Conservation (phyloP, 2,113 vertebrate genomes). For the Macaca nemestrina region DNA sequence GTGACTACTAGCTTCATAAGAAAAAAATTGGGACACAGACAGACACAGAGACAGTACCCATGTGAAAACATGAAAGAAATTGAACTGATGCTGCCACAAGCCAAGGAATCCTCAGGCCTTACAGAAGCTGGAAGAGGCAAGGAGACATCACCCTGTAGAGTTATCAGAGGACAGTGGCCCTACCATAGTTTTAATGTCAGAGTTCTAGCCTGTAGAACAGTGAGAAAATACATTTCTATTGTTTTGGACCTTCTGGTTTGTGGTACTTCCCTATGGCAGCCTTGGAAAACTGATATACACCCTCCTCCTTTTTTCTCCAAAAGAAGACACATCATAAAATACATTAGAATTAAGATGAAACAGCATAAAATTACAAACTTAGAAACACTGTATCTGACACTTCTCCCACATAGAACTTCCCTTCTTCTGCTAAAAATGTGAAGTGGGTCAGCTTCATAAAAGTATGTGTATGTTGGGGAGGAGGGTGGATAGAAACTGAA, state of each 20-base stretch:
- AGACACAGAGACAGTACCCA: accelerated
- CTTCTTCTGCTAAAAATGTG: not conserved
- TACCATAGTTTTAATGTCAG: not conserved
- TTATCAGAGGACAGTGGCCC: not conserved
- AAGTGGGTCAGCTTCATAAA: not conserved
- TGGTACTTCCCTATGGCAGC: not conserved
- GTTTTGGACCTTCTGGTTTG: not conserved
- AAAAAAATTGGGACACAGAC: not conserved
- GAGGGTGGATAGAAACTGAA: not conserved
- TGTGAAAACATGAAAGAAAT: not conserved
- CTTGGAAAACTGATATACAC: not conserved
- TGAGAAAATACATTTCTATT: not conserved
- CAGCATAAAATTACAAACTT: not conserved
- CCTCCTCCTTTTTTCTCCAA: not conserved
- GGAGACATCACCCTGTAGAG: not conserved
- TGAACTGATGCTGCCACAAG: not conserved
- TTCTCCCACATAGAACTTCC: not conserved
- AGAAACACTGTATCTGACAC: not conserved
- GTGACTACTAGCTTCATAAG: not conserved
- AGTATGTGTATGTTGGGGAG: not conserved
- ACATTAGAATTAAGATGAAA: not conserved
- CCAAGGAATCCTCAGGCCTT: not conserved
- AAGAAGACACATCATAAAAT: not conserved
- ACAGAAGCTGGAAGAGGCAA: not conserved
- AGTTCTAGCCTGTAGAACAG: not conserved